Base-by-base conservation (phyloP, 2,113 vertebrate species). In the Mystacornis crossleyi region DNA sequence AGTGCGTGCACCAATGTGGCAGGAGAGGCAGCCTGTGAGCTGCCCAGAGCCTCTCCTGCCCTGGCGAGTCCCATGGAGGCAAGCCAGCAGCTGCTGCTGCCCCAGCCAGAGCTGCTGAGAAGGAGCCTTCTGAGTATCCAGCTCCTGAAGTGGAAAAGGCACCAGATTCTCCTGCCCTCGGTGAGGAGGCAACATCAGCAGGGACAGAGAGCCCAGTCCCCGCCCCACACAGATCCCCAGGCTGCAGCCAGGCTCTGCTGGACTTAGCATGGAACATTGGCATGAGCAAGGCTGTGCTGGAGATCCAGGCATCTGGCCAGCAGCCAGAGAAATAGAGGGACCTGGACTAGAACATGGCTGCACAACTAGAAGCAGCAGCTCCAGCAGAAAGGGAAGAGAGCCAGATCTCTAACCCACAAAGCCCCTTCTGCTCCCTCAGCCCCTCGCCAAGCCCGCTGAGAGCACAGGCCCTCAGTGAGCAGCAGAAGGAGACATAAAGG, bases 391-490 rank as follows among this genome's bases (percentile, higher is more conserved):
- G 4, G 18, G 4, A 18, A 50, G 29, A 70, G 54, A 70, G 5
- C 4, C 1, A 0, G 5, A 18, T 18, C 7, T 29, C 24, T 18
- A 40, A 14, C 24, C 43, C 0, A 0, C 18, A 40, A 10, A 58
- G 23, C 14, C 9, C 43, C 17, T 50, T 23, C 34, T 40, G 23
- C n/a, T n/a, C n/a, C n/a, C 7, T 17, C 18, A 57, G n/a, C 14
- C 24, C 8, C 11, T 23, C 7, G 0, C 7, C 38, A 29, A 79
- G 25, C 11, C 11, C 23, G 6, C 43, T 50, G 34, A 12, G 31
- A 70, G 36, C 0, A 1, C 54, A n/a, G 2, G 2, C 14, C 2
- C 14, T 8, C 64, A 40, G 43, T 23, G 29, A 69, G 29, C 34
- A n/a, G 29, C 64, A 60, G 29, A 29, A 40, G 24, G 54, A 40